Evolutionary conservation across 2,888 invertebrate species (phyloP).

Genomic region (Drosophila incognita): DNA sequence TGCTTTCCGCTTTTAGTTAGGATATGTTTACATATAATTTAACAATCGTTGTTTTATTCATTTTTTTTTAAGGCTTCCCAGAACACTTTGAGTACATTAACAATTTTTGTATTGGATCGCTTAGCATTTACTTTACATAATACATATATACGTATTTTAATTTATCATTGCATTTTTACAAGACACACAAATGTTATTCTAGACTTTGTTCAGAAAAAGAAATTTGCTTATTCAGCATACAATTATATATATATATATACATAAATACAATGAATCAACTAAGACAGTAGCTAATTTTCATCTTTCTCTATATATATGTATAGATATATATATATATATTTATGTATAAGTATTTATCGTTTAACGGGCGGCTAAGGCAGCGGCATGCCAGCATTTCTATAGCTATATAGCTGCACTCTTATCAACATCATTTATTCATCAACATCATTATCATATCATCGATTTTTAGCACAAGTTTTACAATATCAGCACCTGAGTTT

Average conservation of each 20-base stretch:
- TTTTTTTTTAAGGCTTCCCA: slow-evolving; percentile 23
- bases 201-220: slow-evolving; percentile 46
- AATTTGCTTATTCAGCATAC: slow-evolving; percentile 17
- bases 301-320: slow-evolving; percentile 10
- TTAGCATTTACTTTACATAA: slow-evolving; percentile 62
- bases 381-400: slow-evolving; percentile 58
- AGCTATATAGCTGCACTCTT: slow-evolving; percentile 60
- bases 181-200: slow-evolving; percentile 21
- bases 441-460: slow-evolving; percentile 29
- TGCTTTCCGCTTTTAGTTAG: slow-evolving; percentile 21
- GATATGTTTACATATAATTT: slow-evolving; percentile 48
- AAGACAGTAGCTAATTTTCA: slow-evolving; percentile 21
- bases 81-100: slow-evolving; percentile 67
- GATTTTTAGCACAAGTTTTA: slow-evolving; percentile 72
- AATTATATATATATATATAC: slow-evolving; percentile 41
- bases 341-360: slow-evolving; percentile 44
- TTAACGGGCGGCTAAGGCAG: slow-evolving; percentile 55
- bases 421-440: slow-evolving; percentile 44
- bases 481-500: slow-evolving; percentile 57
- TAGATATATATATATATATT: slow-evolving; percentile 33
- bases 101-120: slow-evolving; percentile 40
- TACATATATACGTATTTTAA: slow-evolving; percentile 27
- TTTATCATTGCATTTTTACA: slow-evolving; percentile 14
- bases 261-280: slow-evolving; percentile 52
- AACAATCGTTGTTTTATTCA: slow-evolving; percentile 20